A percentile compares a stretch with the other conserved stretches of the same genome.
Conservation (phyloP, 1,140 invertebrate species). For the Ruditapes philippinarum region DNA sequence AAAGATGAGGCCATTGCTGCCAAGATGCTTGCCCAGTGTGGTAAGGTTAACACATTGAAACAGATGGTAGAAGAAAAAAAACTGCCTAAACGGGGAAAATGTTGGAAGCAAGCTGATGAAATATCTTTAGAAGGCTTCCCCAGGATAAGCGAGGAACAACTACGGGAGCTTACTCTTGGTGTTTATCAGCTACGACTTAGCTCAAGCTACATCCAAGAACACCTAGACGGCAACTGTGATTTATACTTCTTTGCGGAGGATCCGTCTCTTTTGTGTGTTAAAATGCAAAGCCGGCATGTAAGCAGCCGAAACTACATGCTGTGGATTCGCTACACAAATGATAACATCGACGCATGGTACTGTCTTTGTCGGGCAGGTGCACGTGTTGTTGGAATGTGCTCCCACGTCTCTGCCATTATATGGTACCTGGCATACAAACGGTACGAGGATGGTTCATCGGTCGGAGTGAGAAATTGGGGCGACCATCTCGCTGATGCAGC, state of each 20-base stretch:
- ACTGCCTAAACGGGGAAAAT: neutral
- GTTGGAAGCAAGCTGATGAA: neutral
- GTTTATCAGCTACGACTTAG: neutral
- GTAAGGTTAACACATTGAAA: neutral
- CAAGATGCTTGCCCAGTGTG: neutral
- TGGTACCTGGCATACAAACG: too few species aligned
- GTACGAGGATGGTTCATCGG: too few species aligned
- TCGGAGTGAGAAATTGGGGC: too few species aligned
- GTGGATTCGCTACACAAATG: conserved; percentile 34
- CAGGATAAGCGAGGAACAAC: neutral
- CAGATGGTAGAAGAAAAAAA: neutral
- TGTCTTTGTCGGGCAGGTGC: conserved; percentile 44
- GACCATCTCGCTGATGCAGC: too few species aligned
- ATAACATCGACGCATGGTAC: too few species aligned
- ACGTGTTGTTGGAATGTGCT: conserved; percentile 48
- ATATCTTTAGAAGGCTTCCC: neutral
- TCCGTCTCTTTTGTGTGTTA: neutral
- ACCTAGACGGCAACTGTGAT: neutral
- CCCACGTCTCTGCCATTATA: conserved; percentile 42
- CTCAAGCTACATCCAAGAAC: neutral
- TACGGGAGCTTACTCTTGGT: neutral
- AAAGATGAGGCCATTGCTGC: neutral
- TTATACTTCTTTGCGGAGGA: neutral
- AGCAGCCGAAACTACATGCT: conserved; percentile 32
- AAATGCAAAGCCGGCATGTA: too few species aligned